Evolutionary conservation across 2,888 invertebrate genomes (phyloP), one percentile per base, ranked within the genome.

Genomic region (Caprella mutica): DNA sequence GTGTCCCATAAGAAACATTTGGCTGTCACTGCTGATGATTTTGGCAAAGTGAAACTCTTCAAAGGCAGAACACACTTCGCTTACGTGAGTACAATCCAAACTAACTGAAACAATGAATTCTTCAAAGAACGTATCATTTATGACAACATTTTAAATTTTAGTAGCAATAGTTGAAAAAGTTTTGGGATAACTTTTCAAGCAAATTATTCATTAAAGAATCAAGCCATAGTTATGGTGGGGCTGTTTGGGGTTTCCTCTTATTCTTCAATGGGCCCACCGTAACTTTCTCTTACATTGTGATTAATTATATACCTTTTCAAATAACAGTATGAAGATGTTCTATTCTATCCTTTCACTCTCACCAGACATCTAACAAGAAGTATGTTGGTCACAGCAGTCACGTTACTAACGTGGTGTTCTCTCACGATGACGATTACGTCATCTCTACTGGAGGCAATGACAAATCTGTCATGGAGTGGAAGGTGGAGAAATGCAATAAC

Each of bases 311-410:
- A n/a, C n/a, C n/a, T n/a, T n/a, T n/a, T n/a, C n/a, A n/a, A n/a
- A n/a, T n/a, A n/a, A n/a, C n/a, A n/a, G n/a, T n/a, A n/a, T n/a
- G n/a, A n/a, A n/a, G n/a, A n/a, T n/a, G n/a, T n/a, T n/a, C n/a
- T n/a, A n/a, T n/a, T n/a, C n/a, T n/a, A n/a, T n/a, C n/a, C n/a
- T n/a, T n/a, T n/a, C n/a, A n/a, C n/a, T n/a, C n/a, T n/a, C n/a
- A n/a, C n/a, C 79, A 90, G 89, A 85, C 88, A 52, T 76, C 85
- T 64, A 80, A 82, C 69, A 86, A 89, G 72, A 73, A 76, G 33
- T 87, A 85, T 73, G 80, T 81, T 66, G 92, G 90, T 0, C 92
- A 92, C 75, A 89, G 89, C 71, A 86, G 88, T 71, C 90, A 90
- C 76, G 90, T 92, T 68, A 90, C 90, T 52, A 81, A 81, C 66